These are phyloP conservation scores for Montipora capricornis DNA, from an alignment of 64 coral and sea anemone species.

Conservation along the genomic window DNA sequence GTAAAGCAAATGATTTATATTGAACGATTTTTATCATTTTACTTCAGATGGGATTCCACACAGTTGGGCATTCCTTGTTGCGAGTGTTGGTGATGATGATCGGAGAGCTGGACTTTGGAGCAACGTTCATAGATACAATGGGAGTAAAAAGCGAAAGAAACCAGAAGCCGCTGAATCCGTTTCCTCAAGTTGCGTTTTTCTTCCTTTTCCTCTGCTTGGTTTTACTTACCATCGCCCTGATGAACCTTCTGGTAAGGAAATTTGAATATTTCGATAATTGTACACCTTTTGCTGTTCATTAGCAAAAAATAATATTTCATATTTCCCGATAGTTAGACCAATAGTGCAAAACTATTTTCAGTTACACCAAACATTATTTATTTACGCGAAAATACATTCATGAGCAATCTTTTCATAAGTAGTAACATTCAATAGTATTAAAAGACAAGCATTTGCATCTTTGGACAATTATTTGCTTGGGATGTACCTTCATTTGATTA, in stretches of 20 bases:
- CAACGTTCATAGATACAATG: constrained; percentile 46
- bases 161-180: constrained; percentile 36
- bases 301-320: too few species aligned
- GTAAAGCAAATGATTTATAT: neutral
- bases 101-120: constrained; percentile 68
- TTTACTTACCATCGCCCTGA: constrained; percentile 58
- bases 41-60: constrained; percentile 46
- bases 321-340: too few species aligned
- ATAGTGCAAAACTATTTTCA: too few species aligned
- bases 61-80: neutral
- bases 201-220: constrained; percentile 56
- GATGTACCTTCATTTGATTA: too few species aligned
- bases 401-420: too few species aligned
- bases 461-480: too few species aligned
- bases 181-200: neutral
- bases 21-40: neutral
- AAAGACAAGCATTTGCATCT: too few species aligned
- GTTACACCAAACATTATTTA: too few species aligned
- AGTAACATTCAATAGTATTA: too few species aligned
- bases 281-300: too few species aligned
- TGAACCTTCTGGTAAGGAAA: constrained; percentile 80
- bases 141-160: neutral
- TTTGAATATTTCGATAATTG: neutral
- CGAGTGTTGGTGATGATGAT: constrained; percentile 71
- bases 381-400: too few species aligned